Base-by-base conservation (phyloP, 2,888 invertebrate species). In the Ophion obscuratus region DNA sequence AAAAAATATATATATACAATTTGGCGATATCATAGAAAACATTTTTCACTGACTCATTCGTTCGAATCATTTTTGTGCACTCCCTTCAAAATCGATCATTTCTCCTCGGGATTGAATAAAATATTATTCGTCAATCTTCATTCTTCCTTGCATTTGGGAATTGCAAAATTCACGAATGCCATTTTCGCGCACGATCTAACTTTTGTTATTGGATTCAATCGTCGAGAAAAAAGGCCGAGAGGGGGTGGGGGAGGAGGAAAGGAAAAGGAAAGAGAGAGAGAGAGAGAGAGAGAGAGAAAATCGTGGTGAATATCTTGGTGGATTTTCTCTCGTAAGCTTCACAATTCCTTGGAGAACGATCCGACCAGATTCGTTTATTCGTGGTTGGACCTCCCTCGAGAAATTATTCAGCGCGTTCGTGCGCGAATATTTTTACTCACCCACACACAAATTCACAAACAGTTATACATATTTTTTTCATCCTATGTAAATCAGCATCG, bases 331-430 rank as follows among this genome's bases (percentile, higher is more conserved):
- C 83, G 81, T 85, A 84, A 83, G 75, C 66, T 85, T 77, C 62
- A 68, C 81, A 75, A 86, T 83, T 79, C 87, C 86, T 85, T 59
- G 57, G 86, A 84, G 87, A 80, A 84, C 86, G 77, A 87, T 87
- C 66, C 78, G 70, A 80, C 83, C 83, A 84, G 79, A 85, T 87
- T 87, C 80, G 86, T 85, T 83, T 87, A 86, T 87, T 84, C 81
- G 81, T 77, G 74, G 74, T 68, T 57, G 73, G 36, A 76, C 79
- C 62, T 87, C 85, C 79, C 88, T 81, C 81, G 85, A 86, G 86
- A 86, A 87, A 87, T 87, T 86, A 84, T 86, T 75, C 81, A 82
- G 80, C 79, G 81, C 82, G 79, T 83, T 83, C 77, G 80, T 86
- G 77, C 83, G 83, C 76, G 77, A 86, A 64, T 74, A 68, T 79